These are phyloP conservation scores for Thamnophis sirtalis DNA, from an alignment of 2,113 vertebrate species.

Conservation along the genomic window DNA sequence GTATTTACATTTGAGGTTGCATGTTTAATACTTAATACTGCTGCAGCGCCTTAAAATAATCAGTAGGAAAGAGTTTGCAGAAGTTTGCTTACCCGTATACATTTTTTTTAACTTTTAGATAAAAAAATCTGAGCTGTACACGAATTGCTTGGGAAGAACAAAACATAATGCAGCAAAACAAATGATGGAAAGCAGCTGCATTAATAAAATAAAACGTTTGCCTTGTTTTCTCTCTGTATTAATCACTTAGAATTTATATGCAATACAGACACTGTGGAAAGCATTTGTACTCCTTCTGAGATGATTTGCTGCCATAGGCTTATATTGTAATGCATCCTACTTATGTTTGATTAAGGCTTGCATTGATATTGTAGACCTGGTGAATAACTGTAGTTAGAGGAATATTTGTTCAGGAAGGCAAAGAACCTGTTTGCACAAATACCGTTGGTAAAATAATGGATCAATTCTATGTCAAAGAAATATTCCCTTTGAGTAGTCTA, in stretches of 20 bases:
- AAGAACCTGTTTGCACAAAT: background rate
- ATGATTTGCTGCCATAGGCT: constrained; percentile 20
- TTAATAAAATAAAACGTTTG: constrained; percentile 49
- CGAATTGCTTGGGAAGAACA: constrained; percentile 40
- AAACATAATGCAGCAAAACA: constrained; percentile 17
- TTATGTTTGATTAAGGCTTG: constrained; percentile 42
- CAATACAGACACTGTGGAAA: constrained; percentile 31
- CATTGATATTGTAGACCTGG: background rate
- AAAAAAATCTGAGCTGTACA: constrained; percentile 42
- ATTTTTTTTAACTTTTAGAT: constrained; percentile 26
- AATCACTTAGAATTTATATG: constrained; percentile 44
- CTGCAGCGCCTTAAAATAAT: constrained; percentile 26
- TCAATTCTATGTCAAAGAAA: background rate
- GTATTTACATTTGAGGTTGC: constrained; percentile 41
- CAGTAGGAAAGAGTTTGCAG: constrained; percentile 15
- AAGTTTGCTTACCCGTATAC: constrained; percentile 17
- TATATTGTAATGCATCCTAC: constrained; percentile 9
- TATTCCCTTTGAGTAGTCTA: background rate
- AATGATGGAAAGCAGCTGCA: constrained; percentile 34
- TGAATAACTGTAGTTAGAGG: background rate
- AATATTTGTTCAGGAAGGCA: background rate
- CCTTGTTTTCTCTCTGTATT: constrained; percentile 38
- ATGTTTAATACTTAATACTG: constrained; percentile 27
- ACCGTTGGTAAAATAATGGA: background rate
- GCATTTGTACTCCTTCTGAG: constrained; percentile 30